These are phyloP conservation scores for Saccostrea cuccullata DNA, from an alignment of 1,140 invertebrate species.

Conservation along the genomic window DNA sequence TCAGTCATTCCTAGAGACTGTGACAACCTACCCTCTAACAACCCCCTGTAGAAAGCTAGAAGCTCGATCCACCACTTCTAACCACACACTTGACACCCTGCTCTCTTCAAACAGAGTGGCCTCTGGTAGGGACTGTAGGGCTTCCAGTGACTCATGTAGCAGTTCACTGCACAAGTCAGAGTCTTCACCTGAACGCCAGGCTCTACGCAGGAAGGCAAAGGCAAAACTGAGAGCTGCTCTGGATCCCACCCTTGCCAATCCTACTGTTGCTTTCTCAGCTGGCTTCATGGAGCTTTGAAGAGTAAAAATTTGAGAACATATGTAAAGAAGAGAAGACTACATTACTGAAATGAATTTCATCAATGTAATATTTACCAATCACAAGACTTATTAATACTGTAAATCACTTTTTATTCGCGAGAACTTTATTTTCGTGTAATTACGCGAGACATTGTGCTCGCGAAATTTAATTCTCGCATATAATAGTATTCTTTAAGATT, in stretches of 20 bases:
- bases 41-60: constrained; percentile 94
- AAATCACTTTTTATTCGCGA: no score
- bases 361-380: no score
- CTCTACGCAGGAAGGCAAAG: constrained; percentile 92
- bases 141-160: constrained; percentile 91
- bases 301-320: not conserved
- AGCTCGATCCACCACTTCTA: constrained; percentile 95
- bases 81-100: constrained; percentile 90
- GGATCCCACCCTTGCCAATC: constrained; percentile 91
- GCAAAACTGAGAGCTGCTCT: constrained; percentile 95
- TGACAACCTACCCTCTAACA: constrained; percentile 86
- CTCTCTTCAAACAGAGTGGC: constrained; percentile 91
- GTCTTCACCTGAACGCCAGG: constrained; percentile 95
- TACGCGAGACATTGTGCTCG: no score
- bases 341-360: no score
- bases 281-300: constrained; percentile 68
- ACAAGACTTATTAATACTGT: no score
- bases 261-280: constrained; percentile 78
- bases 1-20: no score
- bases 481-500: no score
- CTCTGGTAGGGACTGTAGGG: constrained; percentile 89
- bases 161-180: constrained; percentile 93
- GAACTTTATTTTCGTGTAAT: no score
- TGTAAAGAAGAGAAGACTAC: no score
- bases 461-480: no score